Percentiles rank a stretch among this genome's conserved stretches.
Conservation (phyloP, 2,797 vertebrate genomes). For the Otolemur crassicaudatus region DNA sequence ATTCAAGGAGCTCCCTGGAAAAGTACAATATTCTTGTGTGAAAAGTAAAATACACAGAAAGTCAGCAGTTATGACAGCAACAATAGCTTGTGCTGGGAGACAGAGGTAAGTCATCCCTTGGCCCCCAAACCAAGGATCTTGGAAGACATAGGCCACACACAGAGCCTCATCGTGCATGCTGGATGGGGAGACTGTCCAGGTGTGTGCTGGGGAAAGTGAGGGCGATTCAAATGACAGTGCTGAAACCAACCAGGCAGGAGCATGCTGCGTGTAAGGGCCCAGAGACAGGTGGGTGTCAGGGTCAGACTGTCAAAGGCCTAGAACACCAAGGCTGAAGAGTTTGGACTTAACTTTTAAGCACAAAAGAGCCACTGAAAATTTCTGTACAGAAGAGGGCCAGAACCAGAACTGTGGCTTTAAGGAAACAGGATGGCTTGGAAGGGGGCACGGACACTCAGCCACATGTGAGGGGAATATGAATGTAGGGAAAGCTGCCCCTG, state of each 20-base stretch:
- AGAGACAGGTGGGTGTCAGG: neutral
- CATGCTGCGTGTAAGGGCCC: neutral
- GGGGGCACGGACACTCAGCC: neutral
- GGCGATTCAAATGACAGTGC: neutral
- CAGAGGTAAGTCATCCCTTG: neutral
- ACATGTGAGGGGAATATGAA: accelerated
- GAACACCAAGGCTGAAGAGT: neutral
- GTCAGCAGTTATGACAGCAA: neutral
- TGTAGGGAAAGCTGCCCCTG: neutral
- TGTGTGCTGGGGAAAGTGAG: neutral
- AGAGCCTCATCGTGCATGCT: neutral
- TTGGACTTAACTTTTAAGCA: neutral
- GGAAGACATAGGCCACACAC: neutral
- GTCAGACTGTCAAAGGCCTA: neutral
- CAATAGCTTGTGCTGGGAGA: neutral
- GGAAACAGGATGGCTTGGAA: neutral
- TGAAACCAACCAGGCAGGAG: neutral
- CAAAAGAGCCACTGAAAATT: neutral
- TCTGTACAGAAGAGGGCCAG: neutral
- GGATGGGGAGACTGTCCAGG: neutral
- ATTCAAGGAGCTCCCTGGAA: neutral
- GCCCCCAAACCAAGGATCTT: neutral
- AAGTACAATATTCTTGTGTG: neutral
- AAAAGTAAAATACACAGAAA: neutral
- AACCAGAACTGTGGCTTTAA: neutral